phyloP scores from a whole-genome alignment of 1,140 invertebrate species.

The Bombus pyrosoma region DNA sequence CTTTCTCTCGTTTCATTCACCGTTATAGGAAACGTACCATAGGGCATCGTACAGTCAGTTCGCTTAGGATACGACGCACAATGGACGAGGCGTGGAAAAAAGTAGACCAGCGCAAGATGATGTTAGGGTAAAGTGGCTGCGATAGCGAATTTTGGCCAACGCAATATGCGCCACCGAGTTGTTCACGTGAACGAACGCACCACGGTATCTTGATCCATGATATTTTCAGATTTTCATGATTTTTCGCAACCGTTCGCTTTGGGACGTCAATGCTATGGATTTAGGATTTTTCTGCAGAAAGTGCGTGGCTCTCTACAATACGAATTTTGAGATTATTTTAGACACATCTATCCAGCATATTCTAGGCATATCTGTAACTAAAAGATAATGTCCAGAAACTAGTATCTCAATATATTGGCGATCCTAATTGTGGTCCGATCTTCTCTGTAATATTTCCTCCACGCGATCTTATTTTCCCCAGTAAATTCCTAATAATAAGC shows the following conservation, averaged over 20 bases:
- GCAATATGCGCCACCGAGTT: constrained; percentile 48
- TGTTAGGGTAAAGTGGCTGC: constrained; percentile 48
- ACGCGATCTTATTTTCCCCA: too few relatives aligned
- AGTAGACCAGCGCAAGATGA: constrained; percentile 54
- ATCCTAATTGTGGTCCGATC: too few relatives aligned
- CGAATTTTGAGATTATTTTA: background rate
- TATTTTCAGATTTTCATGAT: background rate
- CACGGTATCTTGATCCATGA: background rate
- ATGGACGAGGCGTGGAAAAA: constrained; percentile 39
- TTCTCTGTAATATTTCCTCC: too few relatives aligned
- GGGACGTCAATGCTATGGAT: background rate
- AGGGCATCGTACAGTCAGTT: constrained; percentile 26
- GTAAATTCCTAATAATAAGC: too few relatives aligned
- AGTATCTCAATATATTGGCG: too few relatives aligned
- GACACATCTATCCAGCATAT: too few relatives aligned
- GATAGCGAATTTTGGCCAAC: constrained; percentile 28
- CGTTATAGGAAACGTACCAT: background rate
- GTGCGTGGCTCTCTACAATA: too few relatives aligned
- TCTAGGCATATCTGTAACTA: too few relatives aligned
- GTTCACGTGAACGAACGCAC: background rate
- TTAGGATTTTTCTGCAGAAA: background rate
- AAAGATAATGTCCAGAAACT: too few relatives aligned
- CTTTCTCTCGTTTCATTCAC: background rate
- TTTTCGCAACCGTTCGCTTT: background rate
- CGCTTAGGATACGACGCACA: constrained; percentile 45